Base-by-base conservation (phyloP, 2,797 vertebrate genomes). In the Paguma larvata region DNA sequence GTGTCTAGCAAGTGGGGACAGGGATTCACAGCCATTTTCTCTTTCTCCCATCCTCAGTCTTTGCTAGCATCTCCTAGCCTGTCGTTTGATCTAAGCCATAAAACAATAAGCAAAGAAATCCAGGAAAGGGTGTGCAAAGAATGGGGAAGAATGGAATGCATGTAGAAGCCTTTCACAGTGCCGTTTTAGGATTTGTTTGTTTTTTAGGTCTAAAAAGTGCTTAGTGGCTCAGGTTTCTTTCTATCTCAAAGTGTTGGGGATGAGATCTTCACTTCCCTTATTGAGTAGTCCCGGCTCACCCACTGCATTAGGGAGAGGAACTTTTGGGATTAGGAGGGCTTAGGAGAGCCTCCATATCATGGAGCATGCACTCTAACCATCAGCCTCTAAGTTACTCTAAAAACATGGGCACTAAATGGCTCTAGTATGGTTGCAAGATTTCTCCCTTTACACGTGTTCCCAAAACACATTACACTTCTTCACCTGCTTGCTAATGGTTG, bases 401-500 rank as follows among this genome's bases (percentile, higher is more conserved):
- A 90, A 88, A 32, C 0, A 30, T 91, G 21, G 56, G 16, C 38
- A 41, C n/a, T 53, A 68, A 46, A 78, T 41, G 72, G 23, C 6
- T 86, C 48, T n/a, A 10, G 21, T 56, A 4, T 11, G 38, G 77
- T 21, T 11, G 25, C 30, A 93, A 27, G 18, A 10, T 82, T 48
- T 89, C 68, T 73, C 16, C 27, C 18, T 80, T 21, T 11, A 4
- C 5, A 44, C 6, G 34, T 4, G 48, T 6, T 34, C 46, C 34
- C 15, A 3, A 89, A 89, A 56, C 59, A 46, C 19, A 75, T 3
- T 56, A 44, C 1, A 53, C 1, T 25, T 85, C 67, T 77, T 68
- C 27, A 62, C 51, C 59, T 80, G 38, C 77, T 95, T 92, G 56
- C 34, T 68, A 92, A 75, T 59, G 70, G 68, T 63, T 79, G 83